Base-by-base conservation (phyloP, 2,113 vertebrate genomes). In the Equus przewalskii region DNA sequence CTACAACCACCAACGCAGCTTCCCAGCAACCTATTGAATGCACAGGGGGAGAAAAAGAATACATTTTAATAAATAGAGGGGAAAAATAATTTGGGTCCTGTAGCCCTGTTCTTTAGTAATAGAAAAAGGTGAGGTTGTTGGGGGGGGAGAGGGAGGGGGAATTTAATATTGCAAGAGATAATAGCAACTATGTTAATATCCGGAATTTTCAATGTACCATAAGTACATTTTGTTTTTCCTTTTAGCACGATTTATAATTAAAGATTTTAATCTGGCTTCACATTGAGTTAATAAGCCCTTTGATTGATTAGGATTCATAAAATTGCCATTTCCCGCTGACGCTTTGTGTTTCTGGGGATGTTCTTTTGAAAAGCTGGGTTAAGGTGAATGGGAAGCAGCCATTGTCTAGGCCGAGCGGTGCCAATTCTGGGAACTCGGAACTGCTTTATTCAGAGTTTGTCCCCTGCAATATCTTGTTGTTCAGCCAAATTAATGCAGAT, bases 251-350 rank as follows among this genome's bases (percentile, higher is more conserved):
- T 99, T 99, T 99, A 99, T 99, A 99, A 99, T 99, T 99, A 99
- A 99, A 99, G 99, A 99, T 99, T 99, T 99, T 99, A 99, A 99
- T 99, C 99, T 99, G 99, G 99, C 99, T 99, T 99, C 99, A 99
- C 99, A 99, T 99, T 99, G 99, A 99, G 99, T 99, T 99, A 99
- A 99, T 99, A 99, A 99, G 99, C 98, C 98, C 98, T 99, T 99
- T 99, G 99, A 99, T 99, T 99, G 99, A 99, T 99, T 99, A 99
- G 99, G 99, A 99, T 99, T 99, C 98, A 99, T 99, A 99, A 99
- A 99, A 99, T 99, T 99, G 99, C 99, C 99, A 99, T 99, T 99
- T 99, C 99, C 99, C 99, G 98, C 98, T 98, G 99, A 98, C 97
- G 98, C 99, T 98, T 99, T 99, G 99, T 99, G 98, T 98, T 99